Evolutionary conservation across 2,113 vertebrate genomes (phyloP).

Genomic region (Toxostoma redivivum): DNA sequence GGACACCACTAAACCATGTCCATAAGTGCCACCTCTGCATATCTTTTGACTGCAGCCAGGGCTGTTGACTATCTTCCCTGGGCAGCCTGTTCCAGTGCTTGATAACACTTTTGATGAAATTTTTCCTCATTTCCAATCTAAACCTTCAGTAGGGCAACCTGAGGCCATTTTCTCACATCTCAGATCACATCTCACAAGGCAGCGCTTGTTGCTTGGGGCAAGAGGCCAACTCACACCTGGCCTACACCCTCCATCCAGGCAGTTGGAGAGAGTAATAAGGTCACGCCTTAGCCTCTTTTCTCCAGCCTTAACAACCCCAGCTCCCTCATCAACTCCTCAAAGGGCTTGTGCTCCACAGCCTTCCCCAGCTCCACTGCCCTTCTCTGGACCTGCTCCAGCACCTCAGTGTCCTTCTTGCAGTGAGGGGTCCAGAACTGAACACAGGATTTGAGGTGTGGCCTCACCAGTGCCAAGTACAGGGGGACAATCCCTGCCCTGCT

Average conservation of each 20-base stretch:
- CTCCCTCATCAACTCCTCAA: accelerated
- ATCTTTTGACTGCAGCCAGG: neutral
- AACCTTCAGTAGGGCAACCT: neutral
- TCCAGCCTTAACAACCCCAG: neutral
- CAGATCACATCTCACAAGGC: neutral
- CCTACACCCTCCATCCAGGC: neutral
- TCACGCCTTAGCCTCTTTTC: neutral
- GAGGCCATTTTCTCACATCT: neutral
- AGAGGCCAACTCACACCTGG: neutral
- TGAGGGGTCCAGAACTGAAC: neutral
- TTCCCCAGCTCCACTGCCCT: neutral
- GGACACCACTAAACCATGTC: neutral
- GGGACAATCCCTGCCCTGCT: neutral
- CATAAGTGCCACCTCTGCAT: neutral
- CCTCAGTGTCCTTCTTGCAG: neutral
- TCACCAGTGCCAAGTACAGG: neutral
- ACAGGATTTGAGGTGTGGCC: neutral
- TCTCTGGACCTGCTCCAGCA: neutral
- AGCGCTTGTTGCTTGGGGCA: neutral
- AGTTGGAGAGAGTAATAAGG: neutral
- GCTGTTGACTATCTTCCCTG: neutral
- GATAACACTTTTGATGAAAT: neutral
- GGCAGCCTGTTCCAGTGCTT: neutral
- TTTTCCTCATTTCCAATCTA: neutral
- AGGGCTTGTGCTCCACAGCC: neutral